Evolutionary conservation across 2,797 vertebrate species (phyloP).

Genomic region (Psittacula derbiana): DNA sequence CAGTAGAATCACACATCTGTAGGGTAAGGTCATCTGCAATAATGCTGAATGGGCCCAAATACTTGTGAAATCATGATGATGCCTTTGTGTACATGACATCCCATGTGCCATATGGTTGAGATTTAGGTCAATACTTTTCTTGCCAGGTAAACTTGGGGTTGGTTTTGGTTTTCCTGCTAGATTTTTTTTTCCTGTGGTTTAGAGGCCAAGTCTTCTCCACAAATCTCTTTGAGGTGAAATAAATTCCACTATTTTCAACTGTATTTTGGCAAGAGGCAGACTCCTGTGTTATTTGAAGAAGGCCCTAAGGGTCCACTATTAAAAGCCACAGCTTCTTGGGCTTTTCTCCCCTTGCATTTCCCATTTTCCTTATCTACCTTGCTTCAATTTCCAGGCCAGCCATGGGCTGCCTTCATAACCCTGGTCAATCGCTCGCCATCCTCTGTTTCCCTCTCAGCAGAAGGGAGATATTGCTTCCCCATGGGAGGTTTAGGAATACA

Average conservation of each 20-base stretch:
- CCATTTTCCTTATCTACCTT: not conserved
- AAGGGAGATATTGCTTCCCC: not conserved
- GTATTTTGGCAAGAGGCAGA: not conserved
- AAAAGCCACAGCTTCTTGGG: not conserved
- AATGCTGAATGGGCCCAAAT: not conserved
- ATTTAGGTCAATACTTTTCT: not conserved
- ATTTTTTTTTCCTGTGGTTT: not conserved
- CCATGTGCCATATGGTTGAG: not conserved
- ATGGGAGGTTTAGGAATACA: not conserved
- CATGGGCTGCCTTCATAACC: not conserved
- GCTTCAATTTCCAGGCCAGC: not conserved
- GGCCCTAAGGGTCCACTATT: not conserved
- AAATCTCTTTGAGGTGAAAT: not conserved
- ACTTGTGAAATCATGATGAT: not conserved
- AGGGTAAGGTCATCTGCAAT: not conserved
- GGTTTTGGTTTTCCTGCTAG: not conserved
- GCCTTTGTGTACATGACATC: accelerated
- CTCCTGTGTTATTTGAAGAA: not conserved
- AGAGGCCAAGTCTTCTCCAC: not conserved
- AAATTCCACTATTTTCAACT: not conserved
- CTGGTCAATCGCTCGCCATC: not conserved
- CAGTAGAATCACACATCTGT: not conserved
- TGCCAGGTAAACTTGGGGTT: not conserved
- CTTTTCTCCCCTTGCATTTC: not conserved
- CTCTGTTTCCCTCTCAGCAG: not conserved